Base-by-base conservation (phyloP, 64 coral and sea anemone species). In the Pachyseris speciosa region DNA sequence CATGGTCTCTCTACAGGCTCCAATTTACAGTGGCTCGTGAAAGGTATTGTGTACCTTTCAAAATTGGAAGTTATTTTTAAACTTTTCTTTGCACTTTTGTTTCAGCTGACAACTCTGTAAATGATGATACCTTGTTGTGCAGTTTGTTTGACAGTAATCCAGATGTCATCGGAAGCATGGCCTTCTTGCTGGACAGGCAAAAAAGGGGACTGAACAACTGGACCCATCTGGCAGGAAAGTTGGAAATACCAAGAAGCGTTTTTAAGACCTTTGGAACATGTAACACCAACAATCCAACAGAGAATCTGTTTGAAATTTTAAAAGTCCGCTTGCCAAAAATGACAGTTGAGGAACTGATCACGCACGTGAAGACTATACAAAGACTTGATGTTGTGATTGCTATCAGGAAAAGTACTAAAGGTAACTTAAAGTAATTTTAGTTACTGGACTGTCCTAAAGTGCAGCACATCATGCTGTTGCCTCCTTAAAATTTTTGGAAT, bases 141-240 rank as follows among this genome's bases (percentile, higher is more conserved):
- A 81, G 77, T 60, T 36, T 81, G 33, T 60, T 81, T n/a, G 51
- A 81, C 77, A 81, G 19, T 63, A 52, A 81, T 81, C 77, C 77
- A 61, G 77, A 81, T 20, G 16, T 81, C 51, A 81, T 81, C 26
- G 77, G 77, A 38, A 16, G 55, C 19, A 60, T 81, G 10, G 53
- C 77, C 17, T 39, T 61, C 77, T 40, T 81, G 6, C 22, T 81
- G 37, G 77, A 81, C 34, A 81, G 27, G 33, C 77, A 81, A 34
- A 81, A 81, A 63, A 0, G 1, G 0, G 75, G 75, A 19, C 9
- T 79, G 12, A 81, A 61, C 60, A 41, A 63, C 17, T 81, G 77
- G 77, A n/a, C 53, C 8, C 1, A 81, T 38, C 55, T 81, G 77
- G 77, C 77, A 9, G 20, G 50, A 4, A 40, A 60, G 33, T 40